These are phyloP conservation scores for Auanema freiburgensis DNA, from an alignment of 2,888 invertebrate species.

Conservation along the genomic window DNA sequence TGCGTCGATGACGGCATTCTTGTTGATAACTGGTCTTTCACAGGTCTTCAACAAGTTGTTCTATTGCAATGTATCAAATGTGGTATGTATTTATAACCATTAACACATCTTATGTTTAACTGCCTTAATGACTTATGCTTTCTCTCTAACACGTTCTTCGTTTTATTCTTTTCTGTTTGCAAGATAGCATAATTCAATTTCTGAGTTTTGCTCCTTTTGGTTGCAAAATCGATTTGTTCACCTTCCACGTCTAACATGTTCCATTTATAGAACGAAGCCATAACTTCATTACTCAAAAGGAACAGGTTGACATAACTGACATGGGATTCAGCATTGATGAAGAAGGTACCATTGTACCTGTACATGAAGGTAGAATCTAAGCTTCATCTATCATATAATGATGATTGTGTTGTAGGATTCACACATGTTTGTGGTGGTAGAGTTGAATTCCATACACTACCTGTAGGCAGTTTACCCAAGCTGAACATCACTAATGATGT, in stretches of 20 bases:
- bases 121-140: background rate
- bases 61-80: conserved; percentile 54
- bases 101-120: background rate
- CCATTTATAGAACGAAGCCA: conserved; percentile 10
- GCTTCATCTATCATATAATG: background rate
- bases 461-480: conserved; percentile 53
- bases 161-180: background rate
- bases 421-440: conserved; percentile 46
- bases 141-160: background rate
- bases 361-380: conserved; percentile 7
- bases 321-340: conserved; percentile 20
- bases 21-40: conserved; percentile 37
- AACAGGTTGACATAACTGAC: conserved; percentile 20
- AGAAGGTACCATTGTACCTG: background rate
- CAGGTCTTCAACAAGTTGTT: conserved; percentile 56
- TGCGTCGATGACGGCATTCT: conserved; percentile 18
- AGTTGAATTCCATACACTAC: conserved; percentile 59
- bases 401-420: conserved; percentile 17
- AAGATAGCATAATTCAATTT: no score
- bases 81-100: conserved; percentile 42
- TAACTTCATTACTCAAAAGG: conserved; percentile 11
- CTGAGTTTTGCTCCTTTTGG: no score
- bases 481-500: conserved; percentile 63
- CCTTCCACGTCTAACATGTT: no score
- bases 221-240: no score